Base-by-base conservation (phyloP, 2,797 vertebrate species). In the Pseudomugil gertrudae region DNA sequence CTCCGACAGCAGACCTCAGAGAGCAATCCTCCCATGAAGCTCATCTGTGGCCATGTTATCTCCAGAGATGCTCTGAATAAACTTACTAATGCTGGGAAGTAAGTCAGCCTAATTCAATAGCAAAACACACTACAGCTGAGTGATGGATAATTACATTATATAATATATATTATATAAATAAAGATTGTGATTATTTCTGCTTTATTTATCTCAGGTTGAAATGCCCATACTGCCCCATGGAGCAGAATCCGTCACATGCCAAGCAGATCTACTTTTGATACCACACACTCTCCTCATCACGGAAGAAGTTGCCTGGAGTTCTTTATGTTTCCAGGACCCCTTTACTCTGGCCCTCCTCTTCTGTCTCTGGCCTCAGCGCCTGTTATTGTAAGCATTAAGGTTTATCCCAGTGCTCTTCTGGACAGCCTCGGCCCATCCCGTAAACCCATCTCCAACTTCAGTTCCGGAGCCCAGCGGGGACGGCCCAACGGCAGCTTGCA, bases 21-120 rank as follows among this genome's bases (percentile, higher is more conserved):
- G 81, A 96, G 95, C 78, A 97, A 96, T 79, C 96, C 95, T 21
- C 96, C 96, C n/a, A 96, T 97, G 95, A 96, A 96, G 84, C 95
- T 97, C 63, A 95, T 96, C 84, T 97, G 96, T 36, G 96, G 96
- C 32, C 96, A 96, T 0, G 95, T 97, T 77, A 97, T 97, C 87
- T 97, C 96, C 80, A 92, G 95, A 88, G 96, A 97, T 19, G 96
- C 96, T n/a, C 95, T 97, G 57, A 97, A 96, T 92, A 97, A 96
- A 87, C 95, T 97, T 79, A 96, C 96, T 65, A 97, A 95, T 0
- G 95, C 95, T 85, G 96, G 95, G 69, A 97, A 97, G 96, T 96
- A 91, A 92, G 96, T 93, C 0, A 3, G 9, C 55, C 38, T 9
- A 35, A n/a, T 40, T 6, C 23, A 19, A 3, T 7, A 7, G 7